Conservation (phyloP, 2,888 invertebrate genomes). For the Polydrusus cervinus region DNA sequence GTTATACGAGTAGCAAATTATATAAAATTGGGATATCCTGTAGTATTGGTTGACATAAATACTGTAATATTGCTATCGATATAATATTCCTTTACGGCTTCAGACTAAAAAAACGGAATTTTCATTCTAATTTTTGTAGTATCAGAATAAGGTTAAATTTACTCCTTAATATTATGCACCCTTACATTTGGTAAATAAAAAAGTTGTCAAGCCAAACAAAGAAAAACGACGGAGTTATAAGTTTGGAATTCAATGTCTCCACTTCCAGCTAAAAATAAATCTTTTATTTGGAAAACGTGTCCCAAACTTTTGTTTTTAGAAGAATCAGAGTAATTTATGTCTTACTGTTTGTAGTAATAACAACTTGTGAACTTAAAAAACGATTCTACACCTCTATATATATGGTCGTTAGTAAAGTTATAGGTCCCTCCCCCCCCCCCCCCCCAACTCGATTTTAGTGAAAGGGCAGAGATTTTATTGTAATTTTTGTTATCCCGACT, state of each 20-base stretch:
- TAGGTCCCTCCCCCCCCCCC: too few species aligned
- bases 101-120: neutral
- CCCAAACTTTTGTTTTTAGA: constrained; percentile 2
- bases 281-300: constrained; percentile 10
- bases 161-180: constrained; percentile 20
- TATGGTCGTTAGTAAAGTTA: too few species aligned
- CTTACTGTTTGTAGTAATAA: neutral
- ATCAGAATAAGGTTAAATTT: constrained; percentile 13
- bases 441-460: neutral
- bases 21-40: too few species aligned
- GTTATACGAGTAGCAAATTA: too few species aligned
- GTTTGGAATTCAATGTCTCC: constrained; percentile 21
- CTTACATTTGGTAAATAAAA: constrained; percentile 20
- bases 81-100: neutral
- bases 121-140: neutral
- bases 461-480: neutral
- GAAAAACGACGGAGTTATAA: constrained; percentile 21
- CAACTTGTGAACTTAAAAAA: too few species aligned
- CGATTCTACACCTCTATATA: too few species aligned
- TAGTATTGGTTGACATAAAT: too few species aligned
- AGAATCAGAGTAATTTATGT: constrained; percentile 13
- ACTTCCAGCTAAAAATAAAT: constrained; percentile 21
- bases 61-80: too few species aligned
- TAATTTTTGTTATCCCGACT: neutral
- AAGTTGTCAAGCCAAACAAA: constrained; percentile 16